Evolutionary conservation across 2,888 invertebrate genomes (phyloP), one percentile per base, ranked within the genome.

Genomic region (Zaprionus lineosus): DNA sequence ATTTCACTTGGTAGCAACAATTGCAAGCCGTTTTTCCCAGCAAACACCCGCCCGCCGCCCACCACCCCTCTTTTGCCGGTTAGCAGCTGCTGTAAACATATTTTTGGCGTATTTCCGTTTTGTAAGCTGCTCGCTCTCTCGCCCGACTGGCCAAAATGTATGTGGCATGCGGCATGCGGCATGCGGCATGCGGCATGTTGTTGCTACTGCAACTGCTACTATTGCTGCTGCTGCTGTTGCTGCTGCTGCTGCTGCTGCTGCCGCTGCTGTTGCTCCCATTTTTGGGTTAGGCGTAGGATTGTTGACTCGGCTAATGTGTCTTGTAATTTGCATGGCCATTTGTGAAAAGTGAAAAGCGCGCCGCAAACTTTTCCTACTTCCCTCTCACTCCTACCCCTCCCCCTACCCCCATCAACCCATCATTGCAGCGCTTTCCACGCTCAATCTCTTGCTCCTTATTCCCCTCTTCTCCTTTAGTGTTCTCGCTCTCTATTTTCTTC

Each of bases 321-420:
- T 75, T 81, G 78, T 81, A 79, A 79, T 79, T 79, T 79, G 81
- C 78, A 79, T 79, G 78, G 79, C 76, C 78, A 75, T 81, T 78
- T 81, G 78, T 71, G 76, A 74, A 74, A 77, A 77, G 77, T 79
- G 77, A 79, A 77, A 77, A 78, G 75, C 74, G 68, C 68, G n/a
- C 46, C 50, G 68, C 69, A 51, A 47, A 52, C 51, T 48, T 52
- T 62, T 34, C 43, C 51, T 36, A 19, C 12, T 39, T 43, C 12
- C 9, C 21, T 47, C 51, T 36, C 26, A 11, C 43, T 43, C 12
- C 9, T 29, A 4, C 34, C 21, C 19, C 1, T 26, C 6, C 33
- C n/a, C 14, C 8, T 9, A 4, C 4, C 26, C 9, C 14, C n/a
- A 26, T n/a, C 24, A n/a, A n/a, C n/a, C n/a, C n/a, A n/a, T n/a